phyloP scores from a whole-genome alignment of 1,140 invertebrate genomes.

The Drosophila repleta region DNA sequence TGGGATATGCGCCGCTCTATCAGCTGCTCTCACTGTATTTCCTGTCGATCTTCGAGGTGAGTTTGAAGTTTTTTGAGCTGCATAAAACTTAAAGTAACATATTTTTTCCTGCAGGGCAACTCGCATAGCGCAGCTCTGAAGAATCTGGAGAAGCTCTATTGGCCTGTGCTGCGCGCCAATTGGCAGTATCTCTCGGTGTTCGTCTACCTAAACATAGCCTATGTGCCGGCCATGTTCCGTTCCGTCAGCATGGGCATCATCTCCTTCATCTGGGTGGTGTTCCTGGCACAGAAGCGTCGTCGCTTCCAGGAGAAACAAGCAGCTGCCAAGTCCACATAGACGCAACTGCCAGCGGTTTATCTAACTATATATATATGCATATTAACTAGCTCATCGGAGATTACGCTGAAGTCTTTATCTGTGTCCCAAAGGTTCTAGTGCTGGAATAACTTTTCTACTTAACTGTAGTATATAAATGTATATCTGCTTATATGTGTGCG shows the following conservation, averaged over 20 bases:
- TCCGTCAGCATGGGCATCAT: conserved; percentile 88
- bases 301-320: conserved; percentile 69
- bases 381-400: conserved; percentile 38
- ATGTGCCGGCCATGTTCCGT: conserved; percentile 89
- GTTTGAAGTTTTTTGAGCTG: background rate
- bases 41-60: conserved; percentile 87
- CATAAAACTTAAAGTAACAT: background rate
- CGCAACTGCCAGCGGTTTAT: conserved; percentile 21
- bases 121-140: conserved; percentile 86
- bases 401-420: conserved; percentile 37
- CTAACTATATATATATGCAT: conserved; percentile 16
- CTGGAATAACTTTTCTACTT: conserved; percentile 2
- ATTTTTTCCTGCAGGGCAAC: conserved; percentile 85
- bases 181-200: conserved; percentile 89
- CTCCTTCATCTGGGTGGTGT: conserved; percentile 89
- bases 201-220: conserved; percentile 88
- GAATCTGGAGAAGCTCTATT: conserved; percentile 87
- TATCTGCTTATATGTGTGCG: background rate
- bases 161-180: conserved; percentile 87
- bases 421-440: conserved; percentile 24
- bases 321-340: conserved; percentile 52
- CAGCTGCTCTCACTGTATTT: conserved; percentile 89
- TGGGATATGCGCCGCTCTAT: conserved; percentile 88
- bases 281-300: conserved; percentile 86
- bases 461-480: background rate